Conservation (phyloP, 2,797 vertebrate genomes). For the Psittacula derbiana region DNA sequence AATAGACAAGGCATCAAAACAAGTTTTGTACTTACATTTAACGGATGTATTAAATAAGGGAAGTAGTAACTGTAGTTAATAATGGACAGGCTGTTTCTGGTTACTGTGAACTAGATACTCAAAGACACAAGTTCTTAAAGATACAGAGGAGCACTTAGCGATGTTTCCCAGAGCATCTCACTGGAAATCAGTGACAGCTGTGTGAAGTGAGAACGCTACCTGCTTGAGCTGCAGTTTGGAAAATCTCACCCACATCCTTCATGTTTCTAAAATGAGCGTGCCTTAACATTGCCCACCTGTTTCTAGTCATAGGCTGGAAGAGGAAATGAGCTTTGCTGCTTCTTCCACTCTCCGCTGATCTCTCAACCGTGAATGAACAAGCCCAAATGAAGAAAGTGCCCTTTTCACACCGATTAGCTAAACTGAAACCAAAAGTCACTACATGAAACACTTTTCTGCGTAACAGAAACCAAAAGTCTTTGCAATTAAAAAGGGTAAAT, state of each 20-base stretch:
- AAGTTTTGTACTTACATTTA: background rate
- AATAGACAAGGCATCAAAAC: background rate
- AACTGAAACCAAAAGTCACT: slow-evolving; percentile 44
- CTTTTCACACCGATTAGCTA: background rate
- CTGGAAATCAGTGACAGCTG: background rate
- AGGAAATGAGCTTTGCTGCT: slow-evolving; percentile 41
- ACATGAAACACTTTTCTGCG: background rate
- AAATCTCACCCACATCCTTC: slow-evolving; percentile 33
- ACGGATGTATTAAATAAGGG: background rate
- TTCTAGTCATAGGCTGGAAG: slow-evolving; percentile 23
- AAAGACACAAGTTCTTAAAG: background rate
- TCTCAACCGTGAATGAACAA: slow-evolving; percentile 50
- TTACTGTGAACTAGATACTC: background rate
- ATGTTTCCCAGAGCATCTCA: background rate
- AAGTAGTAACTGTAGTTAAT: background rate
- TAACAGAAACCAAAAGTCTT: slow-evolving; percentile 35
- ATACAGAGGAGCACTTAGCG: background rate
- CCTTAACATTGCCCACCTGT: slow-evolving; percentile 55
- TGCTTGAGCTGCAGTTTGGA: slow-evolving; percentile 17
- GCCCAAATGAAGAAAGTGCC: slow-evolving; percentile 25
- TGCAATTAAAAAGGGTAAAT: background rate
- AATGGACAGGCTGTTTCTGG: background rate
- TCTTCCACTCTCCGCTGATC: slow-evolving; percentile 47
- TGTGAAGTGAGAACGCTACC: background rate
- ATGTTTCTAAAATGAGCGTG: slow-evolving; percentile 1